Conservation (phyloP, 2,797 vertebrate species). For the Danio jaintianensis region DNA sequence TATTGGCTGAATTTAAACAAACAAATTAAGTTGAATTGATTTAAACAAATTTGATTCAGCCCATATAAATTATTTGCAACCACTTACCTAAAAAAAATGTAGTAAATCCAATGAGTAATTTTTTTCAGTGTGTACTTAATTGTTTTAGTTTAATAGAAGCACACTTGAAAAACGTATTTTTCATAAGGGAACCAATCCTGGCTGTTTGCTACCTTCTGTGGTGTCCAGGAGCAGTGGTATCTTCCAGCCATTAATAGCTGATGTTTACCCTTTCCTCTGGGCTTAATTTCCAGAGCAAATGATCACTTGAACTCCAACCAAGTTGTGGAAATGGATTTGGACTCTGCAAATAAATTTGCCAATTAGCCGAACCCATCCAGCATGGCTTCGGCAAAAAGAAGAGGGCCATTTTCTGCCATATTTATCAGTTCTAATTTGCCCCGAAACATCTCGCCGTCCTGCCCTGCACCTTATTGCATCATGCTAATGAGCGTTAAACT, state of each 20-base stretch:
- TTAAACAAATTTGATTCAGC: too few species aligned
- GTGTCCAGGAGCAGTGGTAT: constrained; percentile 18
- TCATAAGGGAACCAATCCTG: too few species aligned
- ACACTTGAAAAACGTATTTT: too few species aligned
- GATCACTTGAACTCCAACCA: constrained; percentile 47
- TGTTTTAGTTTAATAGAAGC: too few species aligned
- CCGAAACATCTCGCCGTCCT: constrained; percentile 43
- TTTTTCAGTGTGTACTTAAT: too few species aligned
- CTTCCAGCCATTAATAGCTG: constrained; percentile 45
- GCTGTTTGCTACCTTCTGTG: neutral
- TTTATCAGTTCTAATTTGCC: constrained; percentile 42
- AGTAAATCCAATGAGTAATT: too few species aligned
- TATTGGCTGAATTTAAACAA: too few species aligned
- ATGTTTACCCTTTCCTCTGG: constrained; percentile 43
- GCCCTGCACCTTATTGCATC: constrained; percentile 20
- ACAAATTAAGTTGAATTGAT: too few species aligned
- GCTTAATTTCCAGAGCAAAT: constrained; percentile 29
- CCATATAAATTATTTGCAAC: too few species aligned
- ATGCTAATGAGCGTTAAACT: constrained; percentile 17
- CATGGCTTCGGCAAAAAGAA: constrained; percentile 2
- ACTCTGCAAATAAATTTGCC: constrained; percentile 52
- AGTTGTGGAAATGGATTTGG: constrained; percentile 20
- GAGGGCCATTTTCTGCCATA: constrained; percentile 23
- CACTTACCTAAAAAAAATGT: too few species aligned
- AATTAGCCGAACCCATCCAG: constrained; percentile 52